Percentiles rank a stretch among this genome's conserved stretches.
Evolutionary conservation across 1,140 invertebrate genomes (phyloP).

Genomic region (Aphaenogaster rudis): DNA sequence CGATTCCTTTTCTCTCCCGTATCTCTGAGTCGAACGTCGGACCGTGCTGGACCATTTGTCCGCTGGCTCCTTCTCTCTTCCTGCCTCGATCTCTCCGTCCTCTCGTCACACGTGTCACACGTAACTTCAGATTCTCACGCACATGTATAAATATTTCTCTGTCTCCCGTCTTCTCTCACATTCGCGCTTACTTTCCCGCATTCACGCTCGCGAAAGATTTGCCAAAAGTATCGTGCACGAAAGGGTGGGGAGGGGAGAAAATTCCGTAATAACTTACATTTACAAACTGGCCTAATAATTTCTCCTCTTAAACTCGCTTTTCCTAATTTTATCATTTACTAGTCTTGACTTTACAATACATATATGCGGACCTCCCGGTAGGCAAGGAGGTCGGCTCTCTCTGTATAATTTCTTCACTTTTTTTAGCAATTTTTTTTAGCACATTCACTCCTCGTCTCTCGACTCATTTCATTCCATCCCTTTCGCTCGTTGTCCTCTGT

Average conservation of each 20-base stretch:
- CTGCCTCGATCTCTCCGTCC: conserved; percentile 70
- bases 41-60: conserved; percentile 38
- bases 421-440: conserved; percentile 74
- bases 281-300: conserved; percentile 87
- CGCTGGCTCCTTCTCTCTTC: conserved; percentile 65
- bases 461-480: conserved; percentile 51
- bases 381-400: conserved; percentile 86
- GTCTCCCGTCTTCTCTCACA: conserved; percentile 48
- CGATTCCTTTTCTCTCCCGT: conserved; percentile 73
- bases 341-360: conserved; percentile 85
- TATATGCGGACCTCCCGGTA: conserved; percentile 87
- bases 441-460: conserved; percentile 77
- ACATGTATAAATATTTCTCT: conserved; percentile 48
- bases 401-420: conserved; percentile 86
- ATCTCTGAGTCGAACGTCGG: conserved; percentile 70
- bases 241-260: conserved; percentile 73
- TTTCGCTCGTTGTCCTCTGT: conserved; percentile 55
- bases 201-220: conserved; percentile 84
- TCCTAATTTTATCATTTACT: conserved; percentile 83
- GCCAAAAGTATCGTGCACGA: conserved; percentile 83
- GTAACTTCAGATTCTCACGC: conserved; percentile 41
- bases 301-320: conserved; percentile 72
- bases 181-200: conserved; percentile 72
- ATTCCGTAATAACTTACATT: conserved; percentile 82
- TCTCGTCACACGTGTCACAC: conserved; percentile 33